phyloP scores from a whole-genome alignment of 1,140 invertebrate genomes.

The Aplysia californica region DNA sequence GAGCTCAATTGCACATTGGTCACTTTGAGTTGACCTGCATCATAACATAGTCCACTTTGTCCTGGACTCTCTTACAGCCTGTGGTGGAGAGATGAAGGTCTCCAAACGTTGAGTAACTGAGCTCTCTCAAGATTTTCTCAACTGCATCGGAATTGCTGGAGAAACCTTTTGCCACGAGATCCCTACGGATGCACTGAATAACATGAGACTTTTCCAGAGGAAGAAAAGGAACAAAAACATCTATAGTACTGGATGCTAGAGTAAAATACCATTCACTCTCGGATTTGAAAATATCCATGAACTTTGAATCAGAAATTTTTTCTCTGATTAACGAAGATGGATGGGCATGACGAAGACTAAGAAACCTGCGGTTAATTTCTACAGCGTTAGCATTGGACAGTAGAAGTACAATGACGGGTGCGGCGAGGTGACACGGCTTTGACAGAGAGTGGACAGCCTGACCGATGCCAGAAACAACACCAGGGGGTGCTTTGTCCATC shows the following conservation, averaged over 20 bases:
- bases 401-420: slow-evolving; percentile 47
- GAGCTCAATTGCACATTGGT: no score
- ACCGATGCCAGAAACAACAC: slow-evolving; percentile 42
- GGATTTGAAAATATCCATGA: no score
- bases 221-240: slow-evolving; percentile 93
- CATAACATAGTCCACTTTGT: slow-evolving; percentile 49
- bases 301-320: no score
- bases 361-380: slow-evolving; percentile 50
- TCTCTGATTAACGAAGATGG: no score
- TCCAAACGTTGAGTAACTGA: slow-evolving; percentile 44
- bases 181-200: slow-evolving; percentile 74
- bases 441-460: slow-evolving; percentile 39
- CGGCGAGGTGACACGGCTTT: slow-evolving; percentile 21
- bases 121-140: slow-evolving; percentile 41
- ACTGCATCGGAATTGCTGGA: slow-evolving; percentile 40
- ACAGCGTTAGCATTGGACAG: slow-evolving; percentile 52
- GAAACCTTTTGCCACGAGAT: slow-evolving; percentile 57
- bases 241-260: no score
- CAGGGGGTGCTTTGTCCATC: slow-evolving; percentile 53
- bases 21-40: no score
- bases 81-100: slow-evolving; percentile 46
- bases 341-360: no score
- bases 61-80: slow-evolving; percentile 59
- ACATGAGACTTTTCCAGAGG: slow-evolving; percentile 90
- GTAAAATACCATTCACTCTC: no score